Conservation (phyloP, 1,140 invertebrate genomes). For the Galleria mellonella region DNA sequence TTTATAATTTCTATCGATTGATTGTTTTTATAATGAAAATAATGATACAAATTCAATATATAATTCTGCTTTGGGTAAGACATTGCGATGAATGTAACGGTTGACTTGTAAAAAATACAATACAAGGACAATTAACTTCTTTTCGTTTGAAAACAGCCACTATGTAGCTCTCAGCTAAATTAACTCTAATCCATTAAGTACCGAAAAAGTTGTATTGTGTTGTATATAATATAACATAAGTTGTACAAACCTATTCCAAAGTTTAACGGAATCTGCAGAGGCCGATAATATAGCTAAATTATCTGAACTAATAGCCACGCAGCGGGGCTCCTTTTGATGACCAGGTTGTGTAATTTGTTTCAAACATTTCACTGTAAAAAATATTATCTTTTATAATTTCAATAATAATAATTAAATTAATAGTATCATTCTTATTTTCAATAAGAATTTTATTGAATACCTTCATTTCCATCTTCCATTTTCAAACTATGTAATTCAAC, state of each 20-base stretch:
- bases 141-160: too few relatives aligned
- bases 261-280: slow-evolving; percentile 90
- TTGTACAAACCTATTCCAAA: slow-evolving; percentile 92
- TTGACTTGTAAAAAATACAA: too few relatives aligned
- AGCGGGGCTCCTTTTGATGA: slow-evolving; percentile 92
- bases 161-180: too few relatives aligned
- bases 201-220: too few relatives aligned
- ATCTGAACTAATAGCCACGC: slow-evolving; percentile 93
- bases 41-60: too few relatives aligned
- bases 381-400: slow-evolving; percentile 15
- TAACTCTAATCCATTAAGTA: too few relatives aligned
- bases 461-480: slow-evolving; percentile 66
- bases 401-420: background rate
- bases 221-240: too few relatives aligned
- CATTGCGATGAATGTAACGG: too few relatives aligned
- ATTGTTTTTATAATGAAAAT: too few relatives aligned
- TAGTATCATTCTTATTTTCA: background rate
- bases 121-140: too few relatives aligned
- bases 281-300: slow-evolving; percentile 89
- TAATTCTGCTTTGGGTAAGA: too few relatives aligned
- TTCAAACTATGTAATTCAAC: slow-evolving; percentile 78
- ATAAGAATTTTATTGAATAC: slow-evolving; percentile 21
- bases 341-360: slow-evolving; percentile 79
- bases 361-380: slow-evolving; percentile 54
- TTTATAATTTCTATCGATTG: too few relatives aligned